Conservation (phyloP, 2,888 invertebrate genomes). For the Oligia latruncula region DNA sequence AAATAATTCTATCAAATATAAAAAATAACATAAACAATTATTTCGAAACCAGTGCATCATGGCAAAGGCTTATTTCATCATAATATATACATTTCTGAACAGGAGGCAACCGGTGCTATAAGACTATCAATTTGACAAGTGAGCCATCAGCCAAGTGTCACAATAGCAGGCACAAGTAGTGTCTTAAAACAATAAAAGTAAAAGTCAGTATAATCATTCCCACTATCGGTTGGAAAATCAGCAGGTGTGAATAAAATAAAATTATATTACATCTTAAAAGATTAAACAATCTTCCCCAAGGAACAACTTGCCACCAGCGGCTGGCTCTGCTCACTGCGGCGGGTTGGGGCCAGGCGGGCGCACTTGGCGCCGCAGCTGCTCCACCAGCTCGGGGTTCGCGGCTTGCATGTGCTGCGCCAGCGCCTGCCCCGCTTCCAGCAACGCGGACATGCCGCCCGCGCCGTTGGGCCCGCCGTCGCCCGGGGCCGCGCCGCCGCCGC, state of each 20-base stretch:
- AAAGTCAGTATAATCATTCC: conserved; percentile 33
- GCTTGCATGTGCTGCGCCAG: conserved; percentile 95
- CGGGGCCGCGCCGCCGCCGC: conserved; percentile 68
- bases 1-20: conserved; percentile 26
- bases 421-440: conserved; percentile 93
- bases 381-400: conserved; percentile 95
- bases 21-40: conserved; percentile 21
- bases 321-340: conserved; percentile 70
- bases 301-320: conserved; percentile 27
- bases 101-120: conserved; percentile 5
- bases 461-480: conserved; percentile 73
- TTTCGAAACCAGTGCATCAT: conserved; percentile 3
- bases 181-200: conserved; percentile 37
- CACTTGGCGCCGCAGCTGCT: conserved; percentile 93
- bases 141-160: conserved; percentile 12
- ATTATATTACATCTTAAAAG: conserved; percentile 66
- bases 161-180: conserved; percentile 23
- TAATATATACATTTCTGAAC: conserved; percentile 50
- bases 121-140: conserved; percentile 36
- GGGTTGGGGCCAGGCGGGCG: conserved; percentile 79
- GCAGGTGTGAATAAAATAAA: conserved; percentile 58
- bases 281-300: conserved; percentile 51
- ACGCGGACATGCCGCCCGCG: conserved; percentile 80
- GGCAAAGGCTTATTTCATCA: conserved; percentile 20
- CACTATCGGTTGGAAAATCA: conserved; percentile 31